Evolutionary conservation across 2,797 vertebrate genomes (phyloP).

Genomic region (Perodicticus potto): DNA sequence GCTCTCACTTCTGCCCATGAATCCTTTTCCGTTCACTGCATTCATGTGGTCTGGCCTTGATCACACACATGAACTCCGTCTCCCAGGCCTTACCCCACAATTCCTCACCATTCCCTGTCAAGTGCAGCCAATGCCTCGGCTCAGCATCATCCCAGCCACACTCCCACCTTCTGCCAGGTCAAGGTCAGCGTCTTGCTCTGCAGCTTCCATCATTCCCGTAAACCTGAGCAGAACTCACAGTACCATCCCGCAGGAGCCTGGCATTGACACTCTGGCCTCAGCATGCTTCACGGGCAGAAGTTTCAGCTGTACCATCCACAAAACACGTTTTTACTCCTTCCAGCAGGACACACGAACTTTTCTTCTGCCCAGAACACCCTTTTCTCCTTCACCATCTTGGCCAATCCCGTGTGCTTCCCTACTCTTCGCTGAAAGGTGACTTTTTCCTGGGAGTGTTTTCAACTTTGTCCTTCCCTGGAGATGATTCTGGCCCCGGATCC

Average conservation of each 20-base stretch:
- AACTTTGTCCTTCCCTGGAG: too few species aligned
- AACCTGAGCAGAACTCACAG: too few species aligned
- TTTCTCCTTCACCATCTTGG: background rate
- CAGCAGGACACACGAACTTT: fast-evolving
- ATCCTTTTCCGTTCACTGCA: background rate
- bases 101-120: too few species aligned
- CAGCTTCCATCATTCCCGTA: background rate
- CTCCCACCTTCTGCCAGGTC: background rate
- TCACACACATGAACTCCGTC: too few species aligned
- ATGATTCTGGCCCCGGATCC: background rate
- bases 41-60: background rate
- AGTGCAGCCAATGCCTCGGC: too few species aligned
- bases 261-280: background rate
- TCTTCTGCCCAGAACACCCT: background rate
- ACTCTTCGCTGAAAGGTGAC: background rate
- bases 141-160: background rate
- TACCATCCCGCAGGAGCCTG: fast-evolving
- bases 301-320: fast-evolving
- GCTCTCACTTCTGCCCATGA: background rate
- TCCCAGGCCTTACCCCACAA: too few species aligned
- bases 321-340: fast-evolving
- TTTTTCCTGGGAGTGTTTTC: background rate
- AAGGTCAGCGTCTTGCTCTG: too few species aligned
- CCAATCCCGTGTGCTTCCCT: background rate
- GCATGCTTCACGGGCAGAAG: too few species aligned